Percentiles rank a stretch among this genome's conserved stretches.
Evolutionary conservation across 2,113 vertebrate genomes (phyloP).

Genomic region (Leucosticte australis): DNA sequence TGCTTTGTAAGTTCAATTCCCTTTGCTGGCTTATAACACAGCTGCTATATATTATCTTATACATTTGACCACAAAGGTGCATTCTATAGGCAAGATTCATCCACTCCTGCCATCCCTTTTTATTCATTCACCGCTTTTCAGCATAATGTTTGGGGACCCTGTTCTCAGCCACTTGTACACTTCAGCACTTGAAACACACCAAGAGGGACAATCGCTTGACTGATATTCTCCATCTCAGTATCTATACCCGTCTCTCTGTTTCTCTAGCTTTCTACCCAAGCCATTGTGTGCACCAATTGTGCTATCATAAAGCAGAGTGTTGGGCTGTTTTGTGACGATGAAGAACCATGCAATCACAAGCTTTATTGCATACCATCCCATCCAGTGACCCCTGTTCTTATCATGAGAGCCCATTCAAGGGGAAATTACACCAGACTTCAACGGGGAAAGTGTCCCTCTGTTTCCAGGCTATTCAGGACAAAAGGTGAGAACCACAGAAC

Average conservation of each 20-base stretch:
- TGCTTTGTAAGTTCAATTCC: slow-evolving; percentile 68
- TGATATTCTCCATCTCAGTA: slow-evolving; percentile 72
- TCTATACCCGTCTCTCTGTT: slow-evolving; percentile 70
- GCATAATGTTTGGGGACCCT: slow-evolving; percentile 70
- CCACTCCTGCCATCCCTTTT: slow-evolving; percentile 72
- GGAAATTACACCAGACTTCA: slow-evolving; percentile 80
- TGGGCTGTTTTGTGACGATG: slow-evolving; percentile 61
- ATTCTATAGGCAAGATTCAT: slow-evolving; percentile 76
- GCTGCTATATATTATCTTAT: slow-evolving; percentile 78
- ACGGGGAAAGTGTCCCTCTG: slow-evolving; percentile 70
- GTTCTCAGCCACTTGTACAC: slow-evolving; percentile 78
- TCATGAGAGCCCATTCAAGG: slow-evolving; percentile 72
- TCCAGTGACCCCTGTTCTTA: slow-evolving; percentile 75
- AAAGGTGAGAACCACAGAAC: slow-evolving; percentile 74
- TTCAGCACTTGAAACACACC: slow-evolving; percentile 74
- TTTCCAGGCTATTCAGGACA: slow-evolving; percentile 78
- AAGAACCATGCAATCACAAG: slow-evolving; percentile 74
- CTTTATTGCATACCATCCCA: slow-evolving; percentile 77
- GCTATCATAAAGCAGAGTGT: slow-evolving; percentile 69
- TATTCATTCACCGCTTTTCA: slow-evolving; percentile 73
- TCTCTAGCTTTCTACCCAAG: slow-evolving; percentile 73
- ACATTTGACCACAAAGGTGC: slow-evolving; percentile 75
- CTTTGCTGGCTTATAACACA: slow-evolving; percentile 72
- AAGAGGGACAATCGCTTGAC: slow-evolving; percentile 76
- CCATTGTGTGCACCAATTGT: slow-evolving; percentile 72